These are phyloP conservation scores for Heteromyza rotundicornis DNA, from an alignment of 2,888 invertebrate genomes.

Conservation along the genomic window DNA sequence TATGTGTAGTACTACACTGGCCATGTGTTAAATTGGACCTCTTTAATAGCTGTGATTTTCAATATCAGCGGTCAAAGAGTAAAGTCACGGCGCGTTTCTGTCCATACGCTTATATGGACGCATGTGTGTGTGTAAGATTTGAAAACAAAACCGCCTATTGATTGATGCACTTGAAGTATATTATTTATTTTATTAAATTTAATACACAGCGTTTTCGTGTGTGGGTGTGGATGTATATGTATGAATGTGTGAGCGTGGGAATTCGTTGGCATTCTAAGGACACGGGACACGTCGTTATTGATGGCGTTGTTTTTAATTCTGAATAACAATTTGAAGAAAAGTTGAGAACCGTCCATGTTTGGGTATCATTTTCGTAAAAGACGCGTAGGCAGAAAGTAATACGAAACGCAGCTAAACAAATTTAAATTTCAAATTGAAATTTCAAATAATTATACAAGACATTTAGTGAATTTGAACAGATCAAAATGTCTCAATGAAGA, in stretches of 20 bases:
- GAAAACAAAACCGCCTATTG: neutral
- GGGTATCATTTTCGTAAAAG: constrained; percentile 40
- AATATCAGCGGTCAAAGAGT: constrained; percentile 33
- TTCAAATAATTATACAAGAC: too few relatives aligned
- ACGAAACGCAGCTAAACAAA: too few relatives aligned
- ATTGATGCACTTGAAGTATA: neutral
- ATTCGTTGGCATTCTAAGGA: constrained; percentile 29
- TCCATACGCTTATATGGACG: constrained; percentile 1
- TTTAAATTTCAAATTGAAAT: too few relatives aligned
- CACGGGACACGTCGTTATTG: constrained; percentile 28
- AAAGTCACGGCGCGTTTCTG: neutral
- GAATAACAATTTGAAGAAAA: constrained; percentile 23
- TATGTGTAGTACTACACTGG: neutral
- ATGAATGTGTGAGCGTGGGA: constrained; percentile 31
- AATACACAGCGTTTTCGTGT: constrained; percentile 3
- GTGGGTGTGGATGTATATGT: constrained; percentile 24
- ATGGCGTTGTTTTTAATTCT: neutral
- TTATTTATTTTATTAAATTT: constrained; percentile 1
- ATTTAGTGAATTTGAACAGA: too few relatives aligned
- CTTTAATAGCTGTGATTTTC: constrained; percentile 26
- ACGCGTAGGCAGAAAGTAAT: constrained; percentile 40
- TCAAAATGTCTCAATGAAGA: too few relatives aligned
- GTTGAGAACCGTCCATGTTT: constrained; percentile 26
- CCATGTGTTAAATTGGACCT: neutral
- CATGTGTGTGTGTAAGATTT: constrained; percentile 8